phyloP scores from a whole-genome alignment of 1,140 invertebrate species.

The Apis florea region DNA sequence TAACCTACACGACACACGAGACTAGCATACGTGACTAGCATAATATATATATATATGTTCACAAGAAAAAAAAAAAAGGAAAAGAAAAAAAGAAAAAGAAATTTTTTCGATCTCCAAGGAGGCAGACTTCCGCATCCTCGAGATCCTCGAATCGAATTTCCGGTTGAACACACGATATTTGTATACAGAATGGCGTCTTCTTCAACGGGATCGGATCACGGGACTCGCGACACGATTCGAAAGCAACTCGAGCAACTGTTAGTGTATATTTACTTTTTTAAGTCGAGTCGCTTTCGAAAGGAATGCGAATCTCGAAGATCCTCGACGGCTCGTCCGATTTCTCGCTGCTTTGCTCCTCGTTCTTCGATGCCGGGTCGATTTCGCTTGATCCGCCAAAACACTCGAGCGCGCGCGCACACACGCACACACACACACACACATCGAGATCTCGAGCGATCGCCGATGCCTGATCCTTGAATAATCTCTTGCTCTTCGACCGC shows the following conservation, averaged over 20 bases:
- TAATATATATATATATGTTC: not conserved
- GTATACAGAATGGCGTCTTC: not conserved
- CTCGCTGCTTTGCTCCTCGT: not conserved
- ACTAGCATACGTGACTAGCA: not conserved
- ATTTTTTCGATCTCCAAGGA: constrained; percentile 31
- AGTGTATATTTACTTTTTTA: constrained; percentile 46
- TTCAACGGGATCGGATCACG: not conserved
- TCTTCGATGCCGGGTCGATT: not conserved
- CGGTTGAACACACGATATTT: not conserved
- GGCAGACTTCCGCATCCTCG: constrained; percentile 25
- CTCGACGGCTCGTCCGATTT: not conserved
- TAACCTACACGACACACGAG: not conserved
- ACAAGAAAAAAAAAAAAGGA: not conserved
- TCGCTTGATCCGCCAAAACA: not conserved
- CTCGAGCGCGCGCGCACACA: no score
- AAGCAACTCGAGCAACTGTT: constrained; percentile 14
- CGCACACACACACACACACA: no score
- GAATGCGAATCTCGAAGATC: constrained; percentile 8
- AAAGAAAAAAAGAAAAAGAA: not conserved
- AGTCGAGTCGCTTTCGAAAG: constrained; percentile 25
- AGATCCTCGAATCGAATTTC: not conserved
- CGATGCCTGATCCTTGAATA: constrained; percentile 28
- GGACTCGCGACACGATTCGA: constrained; percentile 5
- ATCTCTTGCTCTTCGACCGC: constrained; percentile 49
- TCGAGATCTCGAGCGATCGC: constrained; percentile 28